phyloP scores from a whole-genome alignment of 2,113 vertebrate species.

The Hippocampus zosterae region DNA sequence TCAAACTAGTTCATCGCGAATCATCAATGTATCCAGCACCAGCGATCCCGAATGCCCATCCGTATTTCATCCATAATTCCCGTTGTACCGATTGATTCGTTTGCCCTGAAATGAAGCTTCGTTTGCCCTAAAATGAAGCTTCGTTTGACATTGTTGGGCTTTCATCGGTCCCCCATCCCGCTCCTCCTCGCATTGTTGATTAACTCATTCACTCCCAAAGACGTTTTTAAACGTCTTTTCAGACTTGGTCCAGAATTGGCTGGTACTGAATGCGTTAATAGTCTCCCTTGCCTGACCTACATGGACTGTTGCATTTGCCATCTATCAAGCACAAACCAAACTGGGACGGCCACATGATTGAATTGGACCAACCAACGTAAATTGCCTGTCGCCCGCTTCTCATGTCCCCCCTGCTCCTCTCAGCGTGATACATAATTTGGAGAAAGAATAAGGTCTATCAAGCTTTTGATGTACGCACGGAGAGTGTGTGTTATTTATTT shows the following conservation, averaged over 20 bases:
- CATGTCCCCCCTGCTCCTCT: neutral
- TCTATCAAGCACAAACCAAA: slow-evolving; percentile 14
- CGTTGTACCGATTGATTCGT: neutral
- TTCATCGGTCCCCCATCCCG: too few species aligned
- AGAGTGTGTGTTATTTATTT: slow-evolving; percentile 2
- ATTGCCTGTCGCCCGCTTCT: neutral
- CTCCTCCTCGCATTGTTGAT: slow-evolving; percentile 25
- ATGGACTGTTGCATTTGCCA: slow-evolving; percentile 40
- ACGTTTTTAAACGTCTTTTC: too few species aligned
- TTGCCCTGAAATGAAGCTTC: neutral
- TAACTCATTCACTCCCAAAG: too few species aligned
- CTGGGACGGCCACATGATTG: slow-evolving; percentile 31
- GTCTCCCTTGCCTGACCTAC: slow-evolving; percentile 38
- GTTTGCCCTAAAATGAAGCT: neutral
- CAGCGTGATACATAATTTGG: neutral
- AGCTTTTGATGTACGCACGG: neutral
- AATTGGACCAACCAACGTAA: neutral
- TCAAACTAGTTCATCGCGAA: too few species aligned
- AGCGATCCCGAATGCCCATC: too few species aligned
- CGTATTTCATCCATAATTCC: neutral
- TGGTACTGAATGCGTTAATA: slow-evolving; percentile 14
- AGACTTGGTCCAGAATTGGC: too few species aligned
- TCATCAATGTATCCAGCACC: too few species aligned
- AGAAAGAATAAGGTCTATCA: neutral
- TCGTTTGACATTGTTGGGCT: neutral